phyloP scores from a whole-genome alignment of 2,113 vertebrate species.

The Microcebus lehilahytsara region DNA sequence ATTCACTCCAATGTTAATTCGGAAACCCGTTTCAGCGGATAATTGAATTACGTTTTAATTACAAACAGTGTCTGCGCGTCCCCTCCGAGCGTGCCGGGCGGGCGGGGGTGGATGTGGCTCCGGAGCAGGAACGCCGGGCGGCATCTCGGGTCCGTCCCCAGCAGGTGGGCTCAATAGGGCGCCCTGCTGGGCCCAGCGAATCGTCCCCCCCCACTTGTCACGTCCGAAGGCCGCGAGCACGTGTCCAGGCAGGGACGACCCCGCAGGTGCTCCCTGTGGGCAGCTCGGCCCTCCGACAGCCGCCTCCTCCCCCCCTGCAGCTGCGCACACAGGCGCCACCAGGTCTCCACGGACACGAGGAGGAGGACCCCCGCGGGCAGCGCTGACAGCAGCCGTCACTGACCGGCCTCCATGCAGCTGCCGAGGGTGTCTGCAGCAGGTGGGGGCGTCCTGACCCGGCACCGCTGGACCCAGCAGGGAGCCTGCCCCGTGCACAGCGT shows the following conservation, averaged over 20 bases:
- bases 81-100: rapidly evolving
- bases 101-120: background rate
- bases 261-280: rapidly evolving
- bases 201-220: background rate
- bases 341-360: background rate
- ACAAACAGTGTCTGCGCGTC: background rate
- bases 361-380: background rate
- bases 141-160: rapidly evolving
- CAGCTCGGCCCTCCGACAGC: background rate
- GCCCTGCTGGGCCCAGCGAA: background rate
- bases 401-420: rapidly evolving
- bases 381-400: background rate
- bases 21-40: background rate
- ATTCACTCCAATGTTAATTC: background rate
- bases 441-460: rapidly evolving
- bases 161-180: rapidly evolving
- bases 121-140: rapidly evolving
- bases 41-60: constrained; percentile 47
- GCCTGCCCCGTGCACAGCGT: rapidly evolving
- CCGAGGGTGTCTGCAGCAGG: rapidly evolving
- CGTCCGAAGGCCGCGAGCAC: rapidly evolving
- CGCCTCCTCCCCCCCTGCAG: no score
- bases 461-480: background rate
- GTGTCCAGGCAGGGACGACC: background rate
- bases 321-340: rapidly evolving